A percentile compares a stretch with the other conserved stretches of the same genome.
phyloP scores from a whole-genome alignment of 2,888 invertebrate species.

The Periphyllus acericola region DNA sequence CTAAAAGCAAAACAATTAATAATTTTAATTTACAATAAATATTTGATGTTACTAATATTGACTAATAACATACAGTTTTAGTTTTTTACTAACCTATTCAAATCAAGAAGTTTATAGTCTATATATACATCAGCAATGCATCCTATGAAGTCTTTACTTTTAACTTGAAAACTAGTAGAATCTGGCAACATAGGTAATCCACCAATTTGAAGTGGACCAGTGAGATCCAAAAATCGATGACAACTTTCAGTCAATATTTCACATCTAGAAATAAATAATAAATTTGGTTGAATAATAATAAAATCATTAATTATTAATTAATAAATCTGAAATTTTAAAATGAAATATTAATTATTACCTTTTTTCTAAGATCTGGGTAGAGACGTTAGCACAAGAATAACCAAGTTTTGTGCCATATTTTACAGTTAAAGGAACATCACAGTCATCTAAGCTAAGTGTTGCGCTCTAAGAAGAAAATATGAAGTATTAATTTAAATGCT shows the following conservation, averaged over 20 bases:
- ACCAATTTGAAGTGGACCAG: constrained; percentile 88
- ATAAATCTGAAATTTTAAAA: constrained; percentile 22
- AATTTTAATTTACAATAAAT: background rate
- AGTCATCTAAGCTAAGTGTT: constrained; percentile 84
- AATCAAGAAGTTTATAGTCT: constrained; percentile 86
- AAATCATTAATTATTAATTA: no score
- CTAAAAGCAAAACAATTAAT: constrained; percentile 67
- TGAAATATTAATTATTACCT: constrained; percentile 67
- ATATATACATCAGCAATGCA: constrained; percentile 90
- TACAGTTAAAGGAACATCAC: constrained; percentile 85
- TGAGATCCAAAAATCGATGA: constrained; percentile 86
- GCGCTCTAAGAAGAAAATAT: constrained; percentile 73
- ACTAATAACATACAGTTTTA: background rate
- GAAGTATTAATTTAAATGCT: background rate
- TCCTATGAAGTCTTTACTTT: constrained; percentile 82
- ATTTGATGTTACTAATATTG: background rate
- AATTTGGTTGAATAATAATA: constrained; percentile 62
- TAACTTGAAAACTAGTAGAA: constrained; percentile 67
- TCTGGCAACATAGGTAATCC: constrained; percentile 84
- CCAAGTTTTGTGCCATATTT: constrained; percentile 78
- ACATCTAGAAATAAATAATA: constrained; percentile 66
- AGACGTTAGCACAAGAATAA: constrained; percentile 82
- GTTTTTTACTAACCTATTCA: constrained; percentile 74
- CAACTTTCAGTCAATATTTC: constrained; percentile 69
- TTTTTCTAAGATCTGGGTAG: constrained; percentile 77